Evolutionary conservation across 1,140 invertebrate genomes (phyloP), one percentile per base, ranked within the genome.

Genomic region (Drosophila lowei): DNA sequence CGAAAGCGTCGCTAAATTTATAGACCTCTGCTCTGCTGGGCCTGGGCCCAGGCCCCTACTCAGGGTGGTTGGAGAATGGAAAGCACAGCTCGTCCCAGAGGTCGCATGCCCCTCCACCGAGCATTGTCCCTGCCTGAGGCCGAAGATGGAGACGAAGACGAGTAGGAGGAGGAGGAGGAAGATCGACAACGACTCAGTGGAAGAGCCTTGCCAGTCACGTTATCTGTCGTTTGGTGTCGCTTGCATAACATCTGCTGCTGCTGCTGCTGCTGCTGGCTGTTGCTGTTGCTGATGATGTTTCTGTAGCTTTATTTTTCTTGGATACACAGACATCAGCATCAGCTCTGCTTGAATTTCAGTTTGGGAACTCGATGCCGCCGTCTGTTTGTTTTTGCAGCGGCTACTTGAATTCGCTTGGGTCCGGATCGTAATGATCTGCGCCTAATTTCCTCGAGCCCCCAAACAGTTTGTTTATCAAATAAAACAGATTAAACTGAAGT

Each of bases 131-230:
- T 38, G 34, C 34, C 34, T 13, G 34, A 38, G 11, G 34, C 9
- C 9, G 11, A 53, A 38, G 63, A 54, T 41, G 47, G 42, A 47
- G 57, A 60, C 21, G 34, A 7, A 15, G 13, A 9, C 38, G 34
- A 21, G 23, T n/a, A 44, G 8, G 41, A 38, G 43, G 41, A 38
- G 43, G 41, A 25, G 38, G 41, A 56, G 44, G 38, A 56, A 42
- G 55, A 57, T 48, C 54, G 54, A 62, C 50, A 38, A 47, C 58
- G 57, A 72, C 67, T 56, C 43, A 42, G 58, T 28, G 38, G 55
- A 80, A 5, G 23, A 81, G 77, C 74, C 80, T 86, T 88, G 81
- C 83, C 78, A 77, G 78, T 86, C 83, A 88, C 61, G 77, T 85
- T 72, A 77, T 64, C 47, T 58, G 46, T 44, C 41, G 11, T 56